These are phyloP conservation scores for Apantesis nais DNA, from an alignment of 2,888 invertebrate species.

Conservation along the genomic window DNA sequence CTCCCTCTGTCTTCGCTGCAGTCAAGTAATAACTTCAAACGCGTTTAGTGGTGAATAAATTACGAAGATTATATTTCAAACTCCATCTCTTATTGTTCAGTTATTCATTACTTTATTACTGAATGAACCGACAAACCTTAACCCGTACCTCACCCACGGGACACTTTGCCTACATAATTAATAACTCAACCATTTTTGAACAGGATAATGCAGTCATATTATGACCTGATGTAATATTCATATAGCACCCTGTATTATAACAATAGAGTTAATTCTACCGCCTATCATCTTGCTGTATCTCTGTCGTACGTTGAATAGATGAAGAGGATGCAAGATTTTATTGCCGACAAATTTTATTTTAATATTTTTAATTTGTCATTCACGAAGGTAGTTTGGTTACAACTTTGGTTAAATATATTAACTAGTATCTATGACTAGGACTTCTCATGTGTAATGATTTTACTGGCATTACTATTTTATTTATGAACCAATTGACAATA, in stretches of 20 bases:
- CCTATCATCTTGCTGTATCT: slow-evolving; percentile 8
- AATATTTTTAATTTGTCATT: not conserved
- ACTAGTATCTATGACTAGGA: no score
- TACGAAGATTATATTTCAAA: slow-evolving; percentile 1
- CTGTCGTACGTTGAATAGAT: not conserved
- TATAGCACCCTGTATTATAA: slow-evolving; percentile 38
- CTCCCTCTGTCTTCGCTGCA: not conserved
- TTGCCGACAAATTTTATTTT: not conserved
- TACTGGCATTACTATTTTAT: no score
- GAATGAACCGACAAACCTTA: slow-evolving; percentile 34
- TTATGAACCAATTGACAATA: no score
- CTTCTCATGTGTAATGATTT: no score
- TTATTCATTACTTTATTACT: slow-evolving; percentile 30
- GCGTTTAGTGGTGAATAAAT: slow-evolving; percentile 5
- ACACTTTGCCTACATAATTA: slow-evolving; percentile 54
- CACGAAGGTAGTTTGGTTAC: not conserved
- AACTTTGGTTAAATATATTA: not conserved
- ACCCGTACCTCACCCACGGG: slow-evolving; percentile 37
- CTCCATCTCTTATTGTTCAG: slow-evolving; percentile 7
- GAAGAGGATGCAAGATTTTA: not conserved
- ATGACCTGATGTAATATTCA: slow-evolving; percentile 52
- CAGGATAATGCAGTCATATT: slow-evolving; percentile 53
- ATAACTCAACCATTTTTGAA: slow-evolving; percentile 53
- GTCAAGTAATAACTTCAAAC: not conserved
- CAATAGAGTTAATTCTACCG: slow-evolving; percentile 16